phyloP scores from a whole-genome alignment of 2,113 vertebrate genomes.

The Syrmaticus mikado region DNA sequence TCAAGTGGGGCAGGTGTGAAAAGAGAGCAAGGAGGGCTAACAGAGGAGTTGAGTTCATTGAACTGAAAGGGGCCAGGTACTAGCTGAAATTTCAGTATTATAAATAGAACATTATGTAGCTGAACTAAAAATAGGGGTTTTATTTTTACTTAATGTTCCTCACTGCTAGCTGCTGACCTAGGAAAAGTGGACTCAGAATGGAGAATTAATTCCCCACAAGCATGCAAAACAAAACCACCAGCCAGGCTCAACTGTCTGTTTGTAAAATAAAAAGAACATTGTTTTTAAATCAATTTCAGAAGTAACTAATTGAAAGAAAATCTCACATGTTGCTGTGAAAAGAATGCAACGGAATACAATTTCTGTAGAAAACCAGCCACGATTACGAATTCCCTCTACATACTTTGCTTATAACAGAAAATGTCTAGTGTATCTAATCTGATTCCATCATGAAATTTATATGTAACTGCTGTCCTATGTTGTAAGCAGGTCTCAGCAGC shows the following conservation, averaged over 20 bases:
- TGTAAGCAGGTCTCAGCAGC: background rate
- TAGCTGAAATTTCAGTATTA: conserved; percentile 63
- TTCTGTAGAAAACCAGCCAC: conserved; percentile 17
- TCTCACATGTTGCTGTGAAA: background rate
- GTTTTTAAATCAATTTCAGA: background rate
- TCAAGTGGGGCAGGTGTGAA: background rate
- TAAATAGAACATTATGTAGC: conserved; percentile 68
- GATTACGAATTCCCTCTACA: background rate
- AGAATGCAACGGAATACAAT: background rate
- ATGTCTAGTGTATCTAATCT: background rate
- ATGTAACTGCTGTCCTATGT: background rate
- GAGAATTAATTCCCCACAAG: conserved; percentile 32
- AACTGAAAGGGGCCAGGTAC: conserved; percentile 35
- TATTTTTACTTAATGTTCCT: conserved; percentile 72
- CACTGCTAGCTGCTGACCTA: conserved; percentile 58
- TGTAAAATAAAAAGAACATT: conserved; percentile 7
- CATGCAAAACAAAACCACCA: background rate
- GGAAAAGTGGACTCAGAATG: conserved; percentile 48
- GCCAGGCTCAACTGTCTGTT: background rate
- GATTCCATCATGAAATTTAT: background rate
- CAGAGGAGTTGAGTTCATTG: background rate
- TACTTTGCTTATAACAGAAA: background rate
- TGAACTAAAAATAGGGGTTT: conserved; percentile 72
- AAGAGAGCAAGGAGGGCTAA: background rate
- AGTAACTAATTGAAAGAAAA: conserved; percentile 21